Evolutionary conservation across 2,888 invertebrate genomes (phyloP), one percentile per base, ranked within the genome.

Genomic region (Drosophila paracracens): DNA sequence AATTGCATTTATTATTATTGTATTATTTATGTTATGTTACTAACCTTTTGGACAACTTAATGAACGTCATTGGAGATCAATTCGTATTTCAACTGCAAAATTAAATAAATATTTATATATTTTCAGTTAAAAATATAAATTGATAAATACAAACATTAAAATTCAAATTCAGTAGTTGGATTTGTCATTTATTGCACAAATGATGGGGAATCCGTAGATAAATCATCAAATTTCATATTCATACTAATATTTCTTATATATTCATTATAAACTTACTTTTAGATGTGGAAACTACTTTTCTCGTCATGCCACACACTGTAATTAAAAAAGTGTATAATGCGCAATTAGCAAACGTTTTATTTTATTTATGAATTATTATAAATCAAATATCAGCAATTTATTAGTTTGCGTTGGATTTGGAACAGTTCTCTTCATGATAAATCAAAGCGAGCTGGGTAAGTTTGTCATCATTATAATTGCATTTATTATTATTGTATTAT

Each of bases 381-480:
- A 21, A 8, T 50, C 5, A n/a, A 25, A 54, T 29, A n/a, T 79
- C 70, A 81, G 72, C 3, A 50, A 10, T n/a, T 31, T 13, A 36
- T 4, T 38, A 35, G 48, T 66, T 74, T 77, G 79, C 76, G 76
- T 84, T 78, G 79, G 76, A 46, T 65, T 35, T 59, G 78, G 83
- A 82, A 89, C 74, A 83, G 73, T 88, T 90, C 56, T 91, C 89
- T 89, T 91, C 91, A 91, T 67, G 68, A 74, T 65, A 52, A 46
- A 58, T 91, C 89, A 74, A 89, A 91, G 91, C 86, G 89, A 91
- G 91, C 91, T 91, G 91, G 88, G 87, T 90, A 73, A 80, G 62
- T 70, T 78, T 81, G 65, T 85, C 86, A 85, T 86, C 74, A 80
- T 43, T 11, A n/a, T 29, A 25, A 8, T 21, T 52, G 21, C 3